Evolutionary conservation across 2,797 vertebrate species (phyloP).

Genomic region (Artibeus lituratus): DNA sequence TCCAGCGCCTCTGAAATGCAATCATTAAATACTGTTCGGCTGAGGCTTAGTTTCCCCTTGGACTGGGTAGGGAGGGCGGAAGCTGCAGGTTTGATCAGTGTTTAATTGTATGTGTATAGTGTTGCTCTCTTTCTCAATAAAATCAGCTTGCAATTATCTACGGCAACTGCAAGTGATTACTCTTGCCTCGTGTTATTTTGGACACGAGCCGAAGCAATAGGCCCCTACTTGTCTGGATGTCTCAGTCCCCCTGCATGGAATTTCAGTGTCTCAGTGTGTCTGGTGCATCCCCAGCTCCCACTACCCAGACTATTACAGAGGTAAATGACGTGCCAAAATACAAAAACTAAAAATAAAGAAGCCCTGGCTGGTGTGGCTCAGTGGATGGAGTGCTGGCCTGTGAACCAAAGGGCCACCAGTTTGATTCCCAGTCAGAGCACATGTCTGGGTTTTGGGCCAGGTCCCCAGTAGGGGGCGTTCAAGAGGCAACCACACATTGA

Average conservation of each 20-base stretch:
- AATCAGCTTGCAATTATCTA: conserved; percentile 77
- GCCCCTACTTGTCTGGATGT: conserved; percentile 67
- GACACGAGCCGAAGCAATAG: conserved; percentile 74
- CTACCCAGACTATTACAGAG: neutral
- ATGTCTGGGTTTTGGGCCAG: no score
- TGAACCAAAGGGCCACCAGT: no score
- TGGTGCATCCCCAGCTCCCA: neutral
- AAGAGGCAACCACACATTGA: no score
- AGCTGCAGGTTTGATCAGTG: conserved; percentile 73
- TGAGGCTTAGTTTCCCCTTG: neutral
- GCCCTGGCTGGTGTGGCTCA: no score
- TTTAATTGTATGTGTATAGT: conserved; percentile 78
- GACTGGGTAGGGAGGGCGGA: neutral
- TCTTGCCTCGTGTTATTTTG: conserved; percentile 68
- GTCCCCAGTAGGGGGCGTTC: no score
- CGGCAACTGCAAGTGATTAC: conserved; percentile 70
- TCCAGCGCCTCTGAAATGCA: conserved; percentile 80
- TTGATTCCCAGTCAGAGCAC: no score
- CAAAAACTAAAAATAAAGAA: neutral
- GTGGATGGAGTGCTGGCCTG: no score
- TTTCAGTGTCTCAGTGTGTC: neutral
- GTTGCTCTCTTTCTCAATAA: conserved; percentile 72
- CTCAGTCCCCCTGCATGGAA: conserved; percentile 26
- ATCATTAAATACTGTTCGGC: conserved; percentile 79
- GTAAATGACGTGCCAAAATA: neutral